Conservation (phyloP, 2,797 vertebrate species). For the Zalophus californianus region DNA sequence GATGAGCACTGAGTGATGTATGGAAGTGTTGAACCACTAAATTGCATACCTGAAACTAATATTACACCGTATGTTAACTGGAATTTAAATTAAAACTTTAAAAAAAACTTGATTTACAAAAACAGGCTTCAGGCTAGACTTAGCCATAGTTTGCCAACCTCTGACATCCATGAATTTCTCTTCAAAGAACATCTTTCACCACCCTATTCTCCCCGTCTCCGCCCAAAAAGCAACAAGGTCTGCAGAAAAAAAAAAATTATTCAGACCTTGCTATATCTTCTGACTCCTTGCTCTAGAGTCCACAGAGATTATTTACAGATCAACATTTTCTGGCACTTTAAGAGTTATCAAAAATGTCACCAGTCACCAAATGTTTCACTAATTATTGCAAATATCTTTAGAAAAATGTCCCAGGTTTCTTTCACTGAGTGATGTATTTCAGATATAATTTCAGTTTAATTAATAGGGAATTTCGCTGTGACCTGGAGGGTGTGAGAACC, state of each 20-base stretch:
- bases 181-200: background rate
- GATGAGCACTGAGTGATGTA: background rate
- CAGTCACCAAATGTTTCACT: slow-evolving; percentile 87
- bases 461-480: slow-evolving; percentile 89
- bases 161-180: background rate
- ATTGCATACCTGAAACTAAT: background rate
- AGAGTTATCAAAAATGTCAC: slow-evolving; percentile 89
- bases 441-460: slow-evolving; percentile 90
- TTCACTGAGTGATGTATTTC: slow-evolving; percentile 87
- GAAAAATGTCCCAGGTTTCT: slow-evolving; percentile 87
- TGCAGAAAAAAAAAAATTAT: slow-evolving; percentile 48
- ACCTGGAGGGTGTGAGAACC: slow-evolving; percentile 88
- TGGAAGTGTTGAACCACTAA: background rate
- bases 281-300: slow-evolving; percentile 77
- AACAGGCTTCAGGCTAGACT: background rate
- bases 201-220: background rate
- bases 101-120: background rate
- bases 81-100: background rate
- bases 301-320: slow-evolving; percentile 82
- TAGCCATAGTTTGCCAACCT: background rate
- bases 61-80: background rate
- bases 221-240: background rate
- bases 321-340: slow-evolving; percentile 85
- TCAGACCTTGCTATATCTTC: slow-evolving; percentile 73
- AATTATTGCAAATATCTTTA: slow-evolving; percentile 89